A percentile compares a stretch with the other conserved stretches of the same genome.
Evolutionary conservation across 2,113 vertebrate genomes (phyloP).

Genomic region (Caranx melampygus): DNA sequence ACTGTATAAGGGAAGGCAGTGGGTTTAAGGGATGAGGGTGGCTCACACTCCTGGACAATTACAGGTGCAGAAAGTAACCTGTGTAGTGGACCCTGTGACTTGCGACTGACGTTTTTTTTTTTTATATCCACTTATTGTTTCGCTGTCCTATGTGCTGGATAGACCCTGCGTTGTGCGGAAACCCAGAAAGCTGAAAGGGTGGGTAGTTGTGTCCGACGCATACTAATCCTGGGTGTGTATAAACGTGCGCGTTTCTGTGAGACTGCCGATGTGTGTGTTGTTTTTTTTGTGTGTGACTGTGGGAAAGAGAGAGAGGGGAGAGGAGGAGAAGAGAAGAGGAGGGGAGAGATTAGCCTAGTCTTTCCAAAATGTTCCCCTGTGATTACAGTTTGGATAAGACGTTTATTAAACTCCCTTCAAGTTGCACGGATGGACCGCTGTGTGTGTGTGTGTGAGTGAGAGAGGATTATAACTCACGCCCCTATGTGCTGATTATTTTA

Average conservation of each 20-base stretch:
- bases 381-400: conserved; percentile 26
- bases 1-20: neutral
- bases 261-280: conserved; percentile 5
- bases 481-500: neutral
- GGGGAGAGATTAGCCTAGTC: conserved; percentile 12
- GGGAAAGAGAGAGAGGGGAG: neutral
- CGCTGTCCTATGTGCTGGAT: neutral
- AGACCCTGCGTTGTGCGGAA: neutral
- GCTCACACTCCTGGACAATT: conserved; percentile 38
- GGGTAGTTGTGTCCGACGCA: conserved; percentile 49
- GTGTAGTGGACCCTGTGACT: neutral
- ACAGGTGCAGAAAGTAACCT: conserved; percentile 60
- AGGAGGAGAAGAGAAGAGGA: no score
- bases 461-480: neutral
- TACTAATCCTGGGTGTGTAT: conserved; percentile 57
- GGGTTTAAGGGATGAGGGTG: conserved; percentile 36
- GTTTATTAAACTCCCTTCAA: conserved; percentile 54
- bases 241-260: conserved; percentile 21
- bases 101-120: neutral
- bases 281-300: neutral
- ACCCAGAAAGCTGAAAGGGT: conserved; percentile 10
- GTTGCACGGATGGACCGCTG: conserved; percentile 19
- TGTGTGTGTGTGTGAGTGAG: neutral
- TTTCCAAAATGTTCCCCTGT: conserved; percentile 46
- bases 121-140: neutral